These are phyloP conservation scores for Donacobius atricapilla DNA, from an alignment of 2,113 vertebrate species.

Conservation along the genomic window DNA sequence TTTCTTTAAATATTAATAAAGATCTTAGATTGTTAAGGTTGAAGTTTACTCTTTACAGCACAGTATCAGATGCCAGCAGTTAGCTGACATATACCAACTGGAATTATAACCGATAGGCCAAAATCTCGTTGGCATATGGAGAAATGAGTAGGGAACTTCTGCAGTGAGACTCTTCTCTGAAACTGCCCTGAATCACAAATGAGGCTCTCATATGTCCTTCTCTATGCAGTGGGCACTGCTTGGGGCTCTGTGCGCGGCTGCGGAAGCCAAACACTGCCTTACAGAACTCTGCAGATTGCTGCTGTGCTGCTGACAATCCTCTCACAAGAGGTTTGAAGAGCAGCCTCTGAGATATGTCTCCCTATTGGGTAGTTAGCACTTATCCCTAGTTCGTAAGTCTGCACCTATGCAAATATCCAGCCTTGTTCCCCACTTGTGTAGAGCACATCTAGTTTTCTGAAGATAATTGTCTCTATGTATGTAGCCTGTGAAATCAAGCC, in stretches of 20 bases:
- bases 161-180: neutral
- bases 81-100: neutral
- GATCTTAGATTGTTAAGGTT: slow-evolving; percentile 5
- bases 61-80: slow-evolving; percentile 5
- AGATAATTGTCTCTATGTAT: neutral
- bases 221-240: neutral
- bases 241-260: neutral
- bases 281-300: neutral
- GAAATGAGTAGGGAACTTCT: neutral
- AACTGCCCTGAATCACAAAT: neutral
- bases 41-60: slow-evolving; percentile 2
- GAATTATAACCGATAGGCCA: neutral
- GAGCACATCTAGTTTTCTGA: neutral
- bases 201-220: neutral
- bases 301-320: rapidly evolving
- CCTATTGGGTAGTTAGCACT: neutral
- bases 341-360: neutral
- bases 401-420: neutral
- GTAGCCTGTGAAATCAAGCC: neutral
- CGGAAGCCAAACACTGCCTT: neutral
- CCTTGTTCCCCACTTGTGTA: neutral
- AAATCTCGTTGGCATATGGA: neutral
- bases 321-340: neutral
- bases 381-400: neutral
- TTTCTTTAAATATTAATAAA: slow-evolving; percentile 63